phyloP scores from a whole-genome alignment of 2,113 vertebrate genomes.

The Rana temporaria region DNA sequence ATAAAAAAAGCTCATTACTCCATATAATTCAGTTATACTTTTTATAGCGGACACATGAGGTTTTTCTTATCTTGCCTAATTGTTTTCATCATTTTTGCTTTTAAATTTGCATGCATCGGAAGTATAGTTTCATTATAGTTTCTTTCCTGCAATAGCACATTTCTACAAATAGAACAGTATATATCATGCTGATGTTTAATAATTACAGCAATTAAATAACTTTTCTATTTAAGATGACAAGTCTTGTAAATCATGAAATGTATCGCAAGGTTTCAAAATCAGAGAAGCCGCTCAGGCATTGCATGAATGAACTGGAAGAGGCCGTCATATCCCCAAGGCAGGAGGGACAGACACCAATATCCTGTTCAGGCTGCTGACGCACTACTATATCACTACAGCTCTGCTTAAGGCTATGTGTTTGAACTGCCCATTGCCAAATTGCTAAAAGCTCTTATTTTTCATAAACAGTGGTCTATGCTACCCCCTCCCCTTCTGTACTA shows the following conservation, averaged over 20 bases:
- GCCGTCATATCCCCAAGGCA: neutral
- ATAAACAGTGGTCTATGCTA: constrained; percentile 8
- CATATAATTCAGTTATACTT: no score
- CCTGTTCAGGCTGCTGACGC: constrained; percentile 34
- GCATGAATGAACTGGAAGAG: constrained; percentile 12
- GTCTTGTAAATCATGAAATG: neutral
- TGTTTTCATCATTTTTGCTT: no score
- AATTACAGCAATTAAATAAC: neutral
- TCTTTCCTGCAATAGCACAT: no score
- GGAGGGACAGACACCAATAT: constrained; percentile 25
- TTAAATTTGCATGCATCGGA: no score
- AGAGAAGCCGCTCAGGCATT: neutral
- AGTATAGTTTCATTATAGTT: no score
- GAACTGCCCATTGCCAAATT: constrained; percentile 23
- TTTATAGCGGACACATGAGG: no score
- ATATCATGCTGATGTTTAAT: no score
- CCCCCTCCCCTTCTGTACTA: no score
- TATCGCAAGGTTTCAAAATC: neutral
- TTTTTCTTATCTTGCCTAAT: no score
- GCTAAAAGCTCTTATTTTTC: constrained; percentile 39
- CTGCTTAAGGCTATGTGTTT: constrained; percentile 32
- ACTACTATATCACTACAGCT: constrained; percentile 23
- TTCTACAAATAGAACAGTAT: no score
- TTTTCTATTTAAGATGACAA: neutral
- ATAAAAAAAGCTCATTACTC: no score